These are phyloP conservation scores for Oncorhynchus gorbuscha DNA, from an alignment of 2,113 vertebrate genomes.

Conservation along the genomic window DNA sequence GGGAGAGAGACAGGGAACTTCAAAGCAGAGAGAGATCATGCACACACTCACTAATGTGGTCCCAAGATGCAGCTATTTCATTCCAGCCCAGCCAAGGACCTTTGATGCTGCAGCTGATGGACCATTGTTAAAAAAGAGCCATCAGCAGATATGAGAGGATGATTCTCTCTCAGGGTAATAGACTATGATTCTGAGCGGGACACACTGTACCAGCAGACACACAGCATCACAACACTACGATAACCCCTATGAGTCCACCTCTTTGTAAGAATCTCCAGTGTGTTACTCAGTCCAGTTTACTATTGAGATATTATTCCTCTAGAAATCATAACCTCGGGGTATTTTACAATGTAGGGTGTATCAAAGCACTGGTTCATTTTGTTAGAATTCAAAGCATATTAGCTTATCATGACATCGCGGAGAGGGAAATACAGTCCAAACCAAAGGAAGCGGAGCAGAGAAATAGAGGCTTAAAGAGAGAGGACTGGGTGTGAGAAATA, in stretches of 20 bases:
- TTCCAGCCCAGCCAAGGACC: constrained; percentile 62
- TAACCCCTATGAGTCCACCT: not conserved
- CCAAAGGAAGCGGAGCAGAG: constrained; percentile 4
- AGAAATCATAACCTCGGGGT: too few relatives aligned
- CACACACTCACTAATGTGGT: constrained; percentile 68
- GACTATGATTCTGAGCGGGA: constrained; percentile 39
- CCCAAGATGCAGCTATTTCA: constrained; percentile 57
- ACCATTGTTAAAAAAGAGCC: constrained; percentile 57
- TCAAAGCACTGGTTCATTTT: not conserved
- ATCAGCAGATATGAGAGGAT: constrained; percentile 61
- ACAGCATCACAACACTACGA: not conserved
- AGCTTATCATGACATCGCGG: not conserved
- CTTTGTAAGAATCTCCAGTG: not conserved
- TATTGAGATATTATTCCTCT: too few relatives aligned
- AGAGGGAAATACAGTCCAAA: not conserved
- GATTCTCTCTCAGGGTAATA: constrained; percentile 51
- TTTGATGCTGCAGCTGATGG: constrained; percentile 65
- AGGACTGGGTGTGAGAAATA: not conserved
- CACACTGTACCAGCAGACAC: constrained; percentile 8
- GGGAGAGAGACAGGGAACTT: constrained; percentile 46
- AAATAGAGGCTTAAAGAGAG: constrained; percentile 11
- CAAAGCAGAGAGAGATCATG: constrained; percentile 64
- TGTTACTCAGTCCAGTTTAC: too few relatives aligned
- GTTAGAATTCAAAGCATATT: not conserved
- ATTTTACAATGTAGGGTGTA: too few relatives aligned